Percentiles rank a stretch among this genome's conserved stretches.
These are phyloP conservation scores for Mormyrops attenuatus DNA, from an alignment of 2,797 vertebrate species.

Conservation along the genomic window DNA sequence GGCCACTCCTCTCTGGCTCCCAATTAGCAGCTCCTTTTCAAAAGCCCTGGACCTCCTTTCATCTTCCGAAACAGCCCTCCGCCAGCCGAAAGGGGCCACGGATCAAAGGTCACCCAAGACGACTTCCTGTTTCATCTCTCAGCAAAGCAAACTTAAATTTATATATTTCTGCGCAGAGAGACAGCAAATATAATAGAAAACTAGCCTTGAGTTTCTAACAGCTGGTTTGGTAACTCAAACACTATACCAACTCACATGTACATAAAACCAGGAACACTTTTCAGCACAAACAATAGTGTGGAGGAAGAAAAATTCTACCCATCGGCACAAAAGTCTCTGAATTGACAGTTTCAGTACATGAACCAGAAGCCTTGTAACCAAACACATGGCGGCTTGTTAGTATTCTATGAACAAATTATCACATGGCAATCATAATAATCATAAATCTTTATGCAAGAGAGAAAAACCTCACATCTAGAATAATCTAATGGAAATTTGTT, in stretches of 20 bases:
- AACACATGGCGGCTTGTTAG: background rate
- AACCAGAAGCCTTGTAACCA: background rate
- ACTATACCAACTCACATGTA: background rate
- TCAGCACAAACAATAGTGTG: background rate
- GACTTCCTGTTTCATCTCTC: constrained; percentile 74
- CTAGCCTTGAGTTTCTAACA: background rate
- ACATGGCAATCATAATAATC: background rate
- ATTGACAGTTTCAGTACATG: background rate
- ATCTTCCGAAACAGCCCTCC: constrained; percentile 69
- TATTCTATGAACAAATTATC: background rate
- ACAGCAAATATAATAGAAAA: constrained; percentile 25
- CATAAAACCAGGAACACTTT: background rate
- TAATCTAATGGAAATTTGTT: background rate
- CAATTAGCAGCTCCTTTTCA: constrained; percentile 79
- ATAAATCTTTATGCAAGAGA: background rate
- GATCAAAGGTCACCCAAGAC: constrained; percentile 78
- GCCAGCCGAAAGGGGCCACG: constrained; percentile 67
- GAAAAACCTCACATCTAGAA: background rate
- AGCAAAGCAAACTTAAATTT: constrained; percentile 28
- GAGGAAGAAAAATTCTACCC: background rate
- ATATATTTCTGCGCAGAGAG: constrained; percentile 23
- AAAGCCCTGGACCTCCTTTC: constrained; percentile 69
- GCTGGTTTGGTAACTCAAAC: background rate
- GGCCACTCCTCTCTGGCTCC: constrained; percentile 60
- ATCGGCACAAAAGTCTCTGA: background rate